These are phyloP conservation scores for Chymomyza amoena DNA, from an alignment of 2,888 invertebrate genomes.

Conservation along the genomic window DNA sequence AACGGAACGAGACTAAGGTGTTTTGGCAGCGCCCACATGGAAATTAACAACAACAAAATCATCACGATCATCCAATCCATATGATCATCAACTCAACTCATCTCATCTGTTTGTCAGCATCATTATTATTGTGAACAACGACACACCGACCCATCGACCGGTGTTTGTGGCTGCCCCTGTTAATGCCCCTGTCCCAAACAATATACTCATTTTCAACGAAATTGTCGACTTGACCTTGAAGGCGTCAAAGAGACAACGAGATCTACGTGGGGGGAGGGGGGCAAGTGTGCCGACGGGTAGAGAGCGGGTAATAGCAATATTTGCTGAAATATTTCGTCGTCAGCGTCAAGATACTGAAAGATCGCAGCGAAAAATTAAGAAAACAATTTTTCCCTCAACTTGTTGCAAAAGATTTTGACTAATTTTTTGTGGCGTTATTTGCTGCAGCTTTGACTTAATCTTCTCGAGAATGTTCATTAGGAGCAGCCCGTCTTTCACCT, in stretches of 20 bases:
- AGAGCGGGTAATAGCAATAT: neutral
- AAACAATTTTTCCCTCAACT: neutral
- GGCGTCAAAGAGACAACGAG: conserved; percentile 31
- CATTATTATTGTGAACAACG: neutral
- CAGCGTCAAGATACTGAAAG: neutral
- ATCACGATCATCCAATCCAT: neutral
- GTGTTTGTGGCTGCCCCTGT: conserved; percentile 23
- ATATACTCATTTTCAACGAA: conserved; percentile 66
- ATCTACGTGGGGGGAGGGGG: no score
- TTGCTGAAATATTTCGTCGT: neutral
- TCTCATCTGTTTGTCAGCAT: no score
- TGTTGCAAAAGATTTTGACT: neutral
- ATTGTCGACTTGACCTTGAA: conserved; percentile 52
- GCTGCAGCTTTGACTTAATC: neutral
- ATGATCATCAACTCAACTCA: no score
- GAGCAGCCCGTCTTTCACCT: neutral
- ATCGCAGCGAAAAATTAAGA: neutral
- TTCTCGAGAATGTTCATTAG: neutral
- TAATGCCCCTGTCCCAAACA: conserved; percentile 64
- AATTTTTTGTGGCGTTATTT: neutral
- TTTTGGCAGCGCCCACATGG: conserved; percentile 56
- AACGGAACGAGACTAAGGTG: conserved; percentile 5
- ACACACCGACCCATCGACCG: neutral
- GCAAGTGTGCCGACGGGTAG: no score
- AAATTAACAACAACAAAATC: conserved; percentile 14